Evolutionary conservation across 2,888 invertebrate genomes (phyloP).

Genomic region (Acleris literana): DNA sequence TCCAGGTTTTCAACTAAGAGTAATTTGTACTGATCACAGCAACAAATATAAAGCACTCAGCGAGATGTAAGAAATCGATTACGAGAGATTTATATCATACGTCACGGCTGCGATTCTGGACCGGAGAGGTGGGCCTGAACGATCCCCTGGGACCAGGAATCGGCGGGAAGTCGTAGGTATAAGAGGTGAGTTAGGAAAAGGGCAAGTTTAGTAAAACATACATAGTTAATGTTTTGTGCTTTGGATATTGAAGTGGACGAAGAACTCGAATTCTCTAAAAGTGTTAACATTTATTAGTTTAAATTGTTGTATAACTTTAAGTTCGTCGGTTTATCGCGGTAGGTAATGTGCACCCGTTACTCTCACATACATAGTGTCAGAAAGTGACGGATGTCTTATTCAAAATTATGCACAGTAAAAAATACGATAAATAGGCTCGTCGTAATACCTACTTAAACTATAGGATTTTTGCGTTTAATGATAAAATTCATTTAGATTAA

Average conservation of each 20-base stretch:
- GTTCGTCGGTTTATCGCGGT: no score
- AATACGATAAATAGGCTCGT: no score
- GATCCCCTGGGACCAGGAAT: neutral
- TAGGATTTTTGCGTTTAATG: no score
- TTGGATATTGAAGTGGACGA: neutral
- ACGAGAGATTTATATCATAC: conserved; percentile 22
- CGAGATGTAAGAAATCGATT: conserved; percentile 32
- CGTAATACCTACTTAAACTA: no score
- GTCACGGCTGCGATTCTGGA: conserved; percentile 3
- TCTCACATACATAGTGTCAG: no score
- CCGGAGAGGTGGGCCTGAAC: conserved; percentile 4
- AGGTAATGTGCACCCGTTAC: no score
- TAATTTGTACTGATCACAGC: conserved; percentile 22
- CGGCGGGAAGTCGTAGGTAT: conserved; percentile 3
- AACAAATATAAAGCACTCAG: conserved; percentile 28
- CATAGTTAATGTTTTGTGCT: neutral
- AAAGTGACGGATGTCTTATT: no score
- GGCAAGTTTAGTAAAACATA: conserved; percentile 7
- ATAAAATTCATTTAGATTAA: no score
- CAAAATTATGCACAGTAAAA: no score
- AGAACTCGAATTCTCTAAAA: neutral
- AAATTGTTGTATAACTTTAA: no score
- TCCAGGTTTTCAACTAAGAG: neutral
- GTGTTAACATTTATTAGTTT: no score
- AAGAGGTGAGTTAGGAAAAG: conserved; percentile 5